Evolutionary conservation across 2,888 invertebrate species (phyloP), one percentile per base, ranked within the genome.

Genomic region (Cantharis rufa): DNA sequence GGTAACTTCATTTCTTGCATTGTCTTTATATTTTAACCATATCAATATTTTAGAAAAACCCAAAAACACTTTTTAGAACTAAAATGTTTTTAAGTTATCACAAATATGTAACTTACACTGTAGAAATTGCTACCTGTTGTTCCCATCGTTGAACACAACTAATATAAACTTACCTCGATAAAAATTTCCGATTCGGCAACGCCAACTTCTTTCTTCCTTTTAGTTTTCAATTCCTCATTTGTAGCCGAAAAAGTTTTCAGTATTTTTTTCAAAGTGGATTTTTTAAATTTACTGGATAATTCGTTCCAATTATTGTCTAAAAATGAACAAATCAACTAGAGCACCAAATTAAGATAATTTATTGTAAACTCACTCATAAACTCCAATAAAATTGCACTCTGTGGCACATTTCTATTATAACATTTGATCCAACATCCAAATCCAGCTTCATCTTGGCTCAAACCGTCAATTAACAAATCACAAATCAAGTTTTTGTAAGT

Each of bases 341-440:
- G 9, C 10, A 21, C 10, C 21, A 13, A 69, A 11, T 27, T 28
- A 71, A 71, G 21, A 24, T 71, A 21, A 66, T 64, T 18, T 16
- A 64, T 66, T n/a, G 64, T 13, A 1, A 24, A 86, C 88, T 88
- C 85, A 91, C 91, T 89, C 82, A 91, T 90, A 86, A 89, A 90
- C 78, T 89, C 90, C 48, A 95, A 88, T 69, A 95, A 86, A 18
- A 92, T 89, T 62, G 92, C 92, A 16, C 94, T 93, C 83, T 93
- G 92, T 76, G 90, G 89, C 18, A 92, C 89, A 83, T 94, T 91
- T 84, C 92, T 93, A 28, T 90, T 88, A 87, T 94, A 94, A 70
- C 92, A 86, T 82, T 93, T 92, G 82, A 90, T 90, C 95, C 94
- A 95, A 0, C 90, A 90, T 69, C 90, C 90, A 82, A 93, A 92